Evolutionary conservation across 2,888 invertebrate species (phyloP), one percentile per base, ranked within the genome.

Genomic region (Agonum fuliginosum): DNA sequence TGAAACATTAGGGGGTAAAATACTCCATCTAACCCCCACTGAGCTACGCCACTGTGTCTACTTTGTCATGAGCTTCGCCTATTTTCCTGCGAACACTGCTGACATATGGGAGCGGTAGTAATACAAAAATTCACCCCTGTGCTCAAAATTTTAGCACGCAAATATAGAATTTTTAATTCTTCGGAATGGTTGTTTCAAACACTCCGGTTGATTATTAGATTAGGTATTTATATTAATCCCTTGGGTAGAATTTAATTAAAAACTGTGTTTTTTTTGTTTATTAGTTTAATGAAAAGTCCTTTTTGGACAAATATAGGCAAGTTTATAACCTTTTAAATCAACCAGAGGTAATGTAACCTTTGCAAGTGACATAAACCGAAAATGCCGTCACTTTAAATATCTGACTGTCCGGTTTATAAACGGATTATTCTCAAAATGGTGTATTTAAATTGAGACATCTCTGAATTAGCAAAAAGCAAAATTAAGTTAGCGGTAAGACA

Each of bases 181-280:
- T 24, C 30, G 46, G 19, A 17, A 6, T 46, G 17, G 12, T 12
- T 46, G 46, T 46, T 46, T 46, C 46, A 17, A 46, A 46, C 58
- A 27, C 58, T 27, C 30, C 58, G 17, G 27, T 30, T 62, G 30
- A 62, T 62, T 27, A 62, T 62, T 62, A 30, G 34, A 27, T 62
- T 14, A n/a, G n/a, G n/a, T n/a, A 62, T 62, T 62, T 62, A 10
- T 62, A 30, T 62, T 62, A 62, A 62, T 62, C 58, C n/a, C 51
- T 2, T 10, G 12, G 30, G 17, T 10, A 30, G 1, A 62, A 62
- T 62, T 62, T 62, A 27, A 62, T 62, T 62, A 62, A 62, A 54
- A 62, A 27, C 17, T 62, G 30, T 30, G 30, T 46, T 46, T 46
- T 41, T 41, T 46, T 46, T 46, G 17, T 46, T 46, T 46, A 46